These are phyloP conservation scores for Nymphalis io DNA, from an alignment of 1,140 invertebrate genomes.

Conservation along the genomic window DNA sequence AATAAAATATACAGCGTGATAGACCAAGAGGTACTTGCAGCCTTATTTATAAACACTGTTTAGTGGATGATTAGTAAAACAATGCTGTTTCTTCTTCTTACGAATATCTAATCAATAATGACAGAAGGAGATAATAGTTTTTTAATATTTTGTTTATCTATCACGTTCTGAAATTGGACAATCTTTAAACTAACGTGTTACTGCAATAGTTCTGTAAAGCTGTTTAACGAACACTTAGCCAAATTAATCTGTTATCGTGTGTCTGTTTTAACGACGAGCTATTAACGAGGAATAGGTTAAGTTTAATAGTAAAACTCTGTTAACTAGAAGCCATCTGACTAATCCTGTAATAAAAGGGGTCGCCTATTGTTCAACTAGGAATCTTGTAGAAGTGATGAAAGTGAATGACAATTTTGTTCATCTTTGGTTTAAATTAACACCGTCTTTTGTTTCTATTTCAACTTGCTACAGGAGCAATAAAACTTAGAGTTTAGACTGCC, in stretches of 20 bases:
- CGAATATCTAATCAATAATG: no score
- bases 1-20: no score
- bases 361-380: constrained; percentile 26
- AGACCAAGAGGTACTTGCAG: no score
- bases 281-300: constrained; percentile 13
- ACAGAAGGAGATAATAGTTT: no score
- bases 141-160: no score
- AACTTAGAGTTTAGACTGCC: no score
- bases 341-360: constrained; percentile 28
- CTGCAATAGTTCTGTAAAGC: background rate
- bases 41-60: no score
- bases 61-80: no score
- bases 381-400: constrained; percentile 9
- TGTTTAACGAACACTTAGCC: background rate
- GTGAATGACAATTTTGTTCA: constrained; percentile 5
- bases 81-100: no score
- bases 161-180: no score
- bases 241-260: constrained; percentile 6
- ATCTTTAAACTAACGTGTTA: no score
- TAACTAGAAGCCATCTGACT: constrained; percentile 22
- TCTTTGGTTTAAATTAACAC: background rate
- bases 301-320: constrained; percentile 24
- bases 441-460: constrained; percentile 5
- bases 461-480: background rate
- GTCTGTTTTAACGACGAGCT: constrained; percentile 14